Evolutionary conservation across 2,797 vertebrate genomes (phyloP).

Genomic region (Oreortyx pictus): DNA sequence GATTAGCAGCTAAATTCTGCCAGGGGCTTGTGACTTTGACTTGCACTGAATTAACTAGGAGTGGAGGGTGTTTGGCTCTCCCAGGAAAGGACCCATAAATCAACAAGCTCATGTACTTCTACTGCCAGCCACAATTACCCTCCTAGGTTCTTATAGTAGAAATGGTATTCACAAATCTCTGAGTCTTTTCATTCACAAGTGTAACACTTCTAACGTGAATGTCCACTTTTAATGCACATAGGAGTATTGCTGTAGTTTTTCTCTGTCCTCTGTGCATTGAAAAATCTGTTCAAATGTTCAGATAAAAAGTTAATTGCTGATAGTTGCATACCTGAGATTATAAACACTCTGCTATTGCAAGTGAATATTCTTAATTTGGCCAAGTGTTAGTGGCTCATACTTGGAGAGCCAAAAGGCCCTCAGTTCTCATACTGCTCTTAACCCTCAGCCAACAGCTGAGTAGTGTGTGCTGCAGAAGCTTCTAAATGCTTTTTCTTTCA

Average conservation of each 20-base stretch:
- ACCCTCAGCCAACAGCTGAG: background rate
- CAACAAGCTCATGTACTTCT: background rate
- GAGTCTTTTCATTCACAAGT: background rate
- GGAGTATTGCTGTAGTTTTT: background rate
- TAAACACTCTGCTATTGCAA: background rate
- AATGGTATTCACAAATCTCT: background rate
- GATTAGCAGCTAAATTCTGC: background rate
- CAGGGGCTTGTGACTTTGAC: background rate
- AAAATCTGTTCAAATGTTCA: background rate
- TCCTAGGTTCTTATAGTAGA: background rate
- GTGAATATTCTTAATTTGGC: background rate
- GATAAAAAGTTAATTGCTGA: background rate
- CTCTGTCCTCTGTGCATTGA: background rate
- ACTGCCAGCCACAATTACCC: fast-evolving
- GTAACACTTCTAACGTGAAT: background rate
- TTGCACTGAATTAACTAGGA: background rate
- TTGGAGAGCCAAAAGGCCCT: background rate
- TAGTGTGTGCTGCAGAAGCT: background rate
- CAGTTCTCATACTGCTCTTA: background rate
- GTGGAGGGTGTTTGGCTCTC: background rate
- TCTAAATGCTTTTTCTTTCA: background rate
- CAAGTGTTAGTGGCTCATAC: background rate
- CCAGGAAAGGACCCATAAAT: background rate
- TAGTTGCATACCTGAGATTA: background rate
- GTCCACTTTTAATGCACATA: background rate